Conservation (phyloP, 53 echinoderm and acorn worm species). For the Pentamera pediparva region DNA sequence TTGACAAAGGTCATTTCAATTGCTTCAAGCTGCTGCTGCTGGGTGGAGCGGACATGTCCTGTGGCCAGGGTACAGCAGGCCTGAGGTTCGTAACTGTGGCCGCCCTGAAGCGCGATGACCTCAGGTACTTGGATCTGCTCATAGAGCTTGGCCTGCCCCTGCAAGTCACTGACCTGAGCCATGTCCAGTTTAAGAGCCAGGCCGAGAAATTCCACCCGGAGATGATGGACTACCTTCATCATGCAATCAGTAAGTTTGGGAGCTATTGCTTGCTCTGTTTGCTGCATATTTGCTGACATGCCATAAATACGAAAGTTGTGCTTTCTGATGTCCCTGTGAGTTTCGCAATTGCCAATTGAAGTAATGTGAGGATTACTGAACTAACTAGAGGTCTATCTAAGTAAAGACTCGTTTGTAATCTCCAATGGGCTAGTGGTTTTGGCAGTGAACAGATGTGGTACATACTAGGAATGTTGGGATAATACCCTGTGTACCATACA, state of each 20-base stretch:
- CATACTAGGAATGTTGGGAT: too few relatives aligned
- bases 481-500: too few relatives aligned
- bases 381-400: too few relatives aligned
- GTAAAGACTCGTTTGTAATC: too few relatives aligned
- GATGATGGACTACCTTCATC: not conserved
- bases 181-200: not conserved
- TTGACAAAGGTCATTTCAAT: constrained; percentile 39
- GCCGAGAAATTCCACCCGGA: not conserved
- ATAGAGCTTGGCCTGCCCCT: constrained; percentile 21
- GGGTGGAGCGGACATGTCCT: constrained; percentile 42
- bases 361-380: too few relatives aligned
- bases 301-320: too few relatives aligned
- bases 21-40: constrained; percentile 46
- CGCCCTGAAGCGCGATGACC: not conserved
- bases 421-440: too few relatives aligned
- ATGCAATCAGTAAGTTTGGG: constrained; percentile 9
- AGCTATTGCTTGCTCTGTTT: too few relatives aligned
- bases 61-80: constrained; percentile 6
- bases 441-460: too few relatives aligned
- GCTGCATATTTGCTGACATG: too few relatives aligned
- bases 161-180: not conserved
- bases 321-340: too few relatives aligned
- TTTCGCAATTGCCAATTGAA: too few relatives aligned
- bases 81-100: not conserved
- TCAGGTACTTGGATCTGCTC: not conserved